Evolutionary conservation across 2,888 invertebrate species (phyloP), one percentile per base, ranked within the genome.

Genomic region (Trichacis sp.): DNA sequence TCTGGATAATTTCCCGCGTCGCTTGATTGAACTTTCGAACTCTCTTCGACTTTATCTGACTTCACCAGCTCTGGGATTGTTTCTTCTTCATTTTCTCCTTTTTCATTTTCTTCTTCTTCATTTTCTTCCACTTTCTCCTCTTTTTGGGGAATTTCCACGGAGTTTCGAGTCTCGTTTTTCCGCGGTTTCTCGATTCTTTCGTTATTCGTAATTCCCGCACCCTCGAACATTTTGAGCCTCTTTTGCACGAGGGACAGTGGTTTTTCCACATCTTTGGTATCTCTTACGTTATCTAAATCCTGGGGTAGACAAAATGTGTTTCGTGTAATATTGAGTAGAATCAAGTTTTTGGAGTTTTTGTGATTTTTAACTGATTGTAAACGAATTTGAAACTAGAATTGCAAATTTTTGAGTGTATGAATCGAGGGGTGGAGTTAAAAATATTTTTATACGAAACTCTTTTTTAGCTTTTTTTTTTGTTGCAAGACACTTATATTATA

Each of bases 1-100:
- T 89, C 89, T 0, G 95, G 95, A 85, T 95, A 94, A 38, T 85
- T 81, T 47, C 75, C 64, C 9, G 68, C 69, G 15, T 58, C 68
- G 55, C 74, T 74, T 48, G 75, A 46, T 63, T 76, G 72, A 14
- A 73, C 63, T 17, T 64, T 2, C 54, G 29, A 11, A 11, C n/a
- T 2, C 38, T 56, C 38, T 8, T 63, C 43, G 4, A 42, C n/a
- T n/a, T n/a, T n/a, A n/a, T n/a, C n/a, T n/a, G n/a, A n/a, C 59
- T 11, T 19, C 59, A 18, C 40, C 12, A 47, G 14, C 30, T 4
- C 48, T 52, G 58, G 60, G 64, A 70, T 66, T 64, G 67, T 57
- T 64, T 67, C 20, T 20, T 53, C 50, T 20, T 58, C 43, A 17
- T 9, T 1, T n/a, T 5, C 14, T 24, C 4, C 4, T 3, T 24